Evolutionary conservation across 2,888 invertebrate genomes (phyloP).

Genomic region (Xanthorhoe spadicearia): DNA sequence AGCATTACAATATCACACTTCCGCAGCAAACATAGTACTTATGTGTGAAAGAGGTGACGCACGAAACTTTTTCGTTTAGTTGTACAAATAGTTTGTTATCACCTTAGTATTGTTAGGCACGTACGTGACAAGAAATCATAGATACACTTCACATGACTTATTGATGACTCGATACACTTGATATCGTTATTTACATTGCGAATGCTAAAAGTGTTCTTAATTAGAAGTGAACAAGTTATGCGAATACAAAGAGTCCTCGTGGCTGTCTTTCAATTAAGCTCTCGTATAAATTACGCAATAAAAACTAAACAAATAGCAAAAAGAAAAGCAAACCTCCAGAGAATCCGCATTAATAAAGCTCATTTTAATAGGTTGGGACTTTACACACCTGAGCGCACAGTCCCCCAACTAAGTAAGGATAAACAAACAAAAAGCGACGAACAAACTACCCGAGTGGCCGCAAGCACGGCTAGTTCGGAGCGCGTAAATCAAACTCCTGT

Average conservation of each 20-base stretch:
- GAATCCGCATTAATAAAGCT: constrained; percentile 29
- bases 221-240: constrained; percentile 10
- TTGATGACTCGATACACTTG: constrained; percentile 15
- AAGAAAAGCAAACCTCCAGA: constrained; percentile 17
- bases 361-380: constrained; percentile 29
- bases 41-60: constrained; percentile 33
- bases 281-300: constrained; percentile 10
- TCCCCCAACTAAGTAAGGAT: constrained; percentile 31
- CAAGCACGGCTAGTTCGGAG: constrained; percentile 47
- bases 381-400: constrained; percentile 35
- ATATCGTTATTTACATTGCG: constrained; percentile 5
- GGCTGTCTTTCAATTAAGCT: constrained; percentile 9
- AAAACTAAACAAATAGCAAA: constrained; percentile 20
- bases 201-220: constrained; percentile 1
- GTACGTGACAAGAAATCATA: constrained; percentile 23
- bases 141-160: constrained; percentile 16
- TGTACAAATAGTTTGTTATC: constrained; percentile 36
- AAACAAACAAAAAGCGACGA: constrained; percentile 47
- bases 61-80: constrained; percentile 34
- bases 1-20: constrained; percentile 34
- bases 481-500: constrained; percentile 61
- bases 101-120: constrained; percentile 22
- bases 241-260: neutral
- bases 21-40: constrained; percentile 34
- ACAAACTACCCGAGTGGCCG: constrained; percentile 42